These are phyloP conservation scores for Drosophila nigromelanica DNA, from an alignment of 1,140 invertebrate species.

Conservation along the genomic window DNA sequence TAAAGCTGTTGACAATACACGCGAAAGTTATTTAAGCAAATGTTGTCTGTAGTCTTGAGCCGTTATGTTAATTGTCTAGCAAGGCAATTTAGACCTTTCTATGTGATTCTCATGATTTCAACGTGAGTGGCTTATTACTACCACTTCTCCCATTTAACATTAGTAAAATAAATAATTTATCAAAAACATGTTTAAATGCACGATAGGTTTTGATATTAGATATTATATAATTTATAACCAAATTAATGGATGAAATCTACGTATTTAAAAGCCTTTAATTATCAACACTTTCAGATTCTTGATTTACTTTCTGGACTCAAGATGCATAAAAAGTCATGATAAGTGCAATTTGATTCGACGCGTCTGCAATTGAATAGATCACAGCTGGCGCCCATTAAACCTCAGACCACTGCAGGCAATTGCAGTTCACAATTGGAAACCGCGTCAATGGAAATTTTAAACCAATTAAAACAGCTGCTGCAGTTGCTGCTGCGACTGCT, in stretches of 20 bases:
- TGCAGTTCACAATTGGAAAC: constrained; percentile 37
- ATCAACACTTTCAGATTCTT: not conserved
- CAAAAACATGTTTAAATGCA: too few species aligned
- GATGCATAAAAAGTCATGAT: not conserved
- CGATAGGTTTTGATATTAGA: not conserved
- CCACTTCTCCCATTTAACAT: too few species aligned
- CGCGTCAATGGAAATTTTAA: constrained; percentile 76
- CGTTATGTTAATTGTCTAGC: too few species aligned
- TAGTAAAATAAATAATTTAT: too few species aligned
- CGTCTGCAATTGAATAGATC: constrained; percentile 47
- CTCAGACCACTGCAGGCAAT: constrained; percentile 75
- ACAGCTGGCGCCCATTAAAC: constrained; percentile 75
- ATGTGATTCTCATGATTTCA: too few species aligned
- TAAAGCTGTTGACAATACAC: too few species aligned
- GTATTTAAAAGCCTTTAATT: too few species aligned
- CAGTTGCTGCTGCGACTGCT: constrained; percentile 53
- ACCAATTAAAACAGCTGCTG: constrained; percentile 80
- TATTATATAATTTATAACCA: not conserved
- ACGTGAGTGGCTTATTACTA: too few species aligned
- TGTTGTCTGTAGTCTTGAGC: too few species aligned
- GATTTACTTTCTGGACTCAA: not conserved
- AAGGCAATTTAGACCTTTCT: too few species aligned
- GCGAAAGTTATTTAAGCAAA: too few species aligned
- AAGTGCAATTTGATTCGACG: constrained; percentile 6
- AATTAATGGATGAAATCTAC: not conserved